Evolutionary conservation across 1,140 invertebrate genomes (phyloP).

Genomic region (Leptopilina clavipes): DNA sequence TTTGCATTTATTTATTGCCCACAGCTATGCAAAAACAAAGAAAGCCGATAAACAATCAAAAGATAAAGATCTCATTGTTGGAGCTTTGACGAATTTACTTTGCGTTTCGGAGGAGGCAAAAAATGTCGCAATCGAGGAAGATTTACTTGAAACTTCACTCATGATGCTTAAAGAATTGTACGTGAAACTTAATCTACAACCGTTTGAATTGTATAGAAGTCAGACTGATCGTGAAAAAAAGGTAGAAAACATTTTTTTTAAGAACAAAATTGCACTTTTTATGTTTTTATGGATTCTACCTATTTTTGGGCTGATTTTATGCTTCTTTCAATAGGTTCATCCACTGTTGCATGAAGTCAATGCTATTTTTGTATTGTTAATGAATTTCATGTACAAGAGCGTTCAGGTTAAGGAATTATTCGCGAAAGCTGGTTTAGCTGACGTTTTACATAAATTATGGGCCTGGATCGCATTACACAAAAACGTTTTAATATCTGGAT

Average conservation of each 20-base stretch:
- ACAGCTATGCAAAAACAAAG: conserved; percentile 65
- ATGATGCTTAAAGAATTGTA: conserved; percentile 72
- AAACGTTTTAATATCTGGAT: conserved; percentile 63
- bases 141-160: conserved; percentile 66
- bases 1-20: conserved; percentile 71
- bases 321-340: conserved; percentile 59
- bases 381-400: conserved; percentile 74
- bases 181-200: conserved; percentile 73
- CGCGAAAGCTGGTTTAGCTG: conserved; percentile 71
- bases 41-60: conserved; percentile 58
- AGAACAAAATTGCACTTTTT: too few species aligned
- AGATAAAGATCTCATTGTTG: conserved; percentile 69
- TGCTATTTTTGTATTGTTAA: conserved; percentile 71
- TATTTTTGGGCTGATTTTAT: too few species aligned
- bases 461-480: conserved; percentile 73
- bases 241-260: conserved; percentile 47
- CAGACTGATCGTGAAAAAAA: conserved; percentile 68
- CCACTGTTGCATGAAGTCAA: conserved; percentile 73
- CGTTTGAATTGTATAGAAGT: conserved; percentile 69
- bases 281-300: too few species aligned
- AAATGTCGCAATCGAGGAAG: conserved; percentile 65
- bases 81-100: conserved; percentile 72
- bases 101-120: conserved; percentile 73
- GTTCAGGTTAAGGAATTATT: conserved; percentile 67
- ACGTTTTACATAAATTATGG: conserved; percentile 77